Base-by-base conservation (phyloP, 2,888 invertebrate genomes). In the Agriopis marginaria region DNA sequence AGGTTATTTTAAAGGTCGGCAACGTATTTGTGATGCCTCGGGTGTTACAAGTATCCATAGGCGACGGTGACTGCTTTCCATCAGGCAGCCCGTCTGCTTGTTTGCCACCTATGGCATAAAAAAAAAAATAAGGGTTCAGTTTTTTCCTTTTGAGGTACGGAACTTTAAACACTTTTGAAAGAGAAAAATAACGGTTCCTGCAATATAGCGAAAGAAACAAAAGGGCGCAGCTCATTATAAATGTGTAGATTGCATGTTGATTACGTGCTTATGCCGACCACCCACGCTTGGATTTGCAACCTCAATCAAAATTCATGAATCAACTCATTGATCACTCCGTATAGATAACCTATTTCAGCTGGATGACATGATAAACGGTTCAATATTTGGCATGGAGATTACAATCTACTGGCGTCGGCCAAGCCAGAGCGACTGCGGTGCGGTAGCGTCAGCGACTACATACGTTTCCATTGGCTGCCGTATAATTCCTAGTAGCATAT, bases 271-370 rank as follows among this genome's bases (percentile, higher is more conserved):
- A 62, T 12, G 17, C 51, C 23, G 42, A 55, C 58, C 50, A 49
- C 58, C 68, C 58, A 63, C 68, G 45, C 44, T 40, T 7, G 17
- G 47, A 45, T 67, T 45, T 51, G 50, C 39, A 50, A 60, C 47
- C 40, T 47, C 61, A 62, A 67, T 67, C 67, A 62, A 67, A 67
- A 62, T 67, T 62, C 67, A 67, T 56, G 56, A 51, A 62, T 67
- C 56, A 42, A 11, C 47, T 32, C 50, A 56, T 67, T 56, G 56
- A 55, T 56, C 67, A 62, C 62, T 62, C 45, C 50, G 56, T 50
- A 59, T 8, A 62, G 67, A 67, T 67, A 62, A 50, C 55, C 56
- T 56, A 62, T 23, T 67, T 62, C 54, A 62, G 45, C 50, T 10
- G 61, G 61, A 44, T 50, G 50, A 66, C 53, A 54, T 51, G 61